phyloP scores from a whole-genome alignment of 2,888 invertebrate genomes.

The Torymus texanus region DNA sequence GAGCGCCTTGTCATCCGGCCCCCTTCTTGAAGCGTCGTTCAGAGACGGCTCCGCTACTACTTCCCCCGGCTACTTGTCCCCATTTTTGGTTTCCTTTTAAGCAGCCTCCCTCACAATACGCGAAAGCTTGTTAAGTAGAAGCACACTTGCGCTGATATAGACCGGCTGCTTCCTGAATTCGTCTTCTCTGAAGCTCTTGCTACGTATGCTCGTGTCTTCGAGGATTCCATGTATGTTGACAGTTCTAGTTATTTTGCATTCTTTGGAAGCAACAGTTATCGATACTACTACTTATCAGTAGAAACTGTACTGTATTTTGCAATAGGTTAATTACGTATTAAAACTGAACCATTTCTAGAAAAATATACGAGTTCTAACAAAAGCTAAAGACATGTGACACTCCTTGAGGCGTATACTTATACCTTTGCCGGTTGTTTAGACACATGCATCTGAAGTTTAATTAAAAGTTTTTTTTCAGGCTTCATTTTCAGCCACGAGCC shows the following conservation, averaged over 20 bases:
- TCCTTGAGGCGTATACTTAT: no score
- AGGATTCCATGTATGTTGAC: no score
- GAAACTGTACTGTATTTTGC: no score
- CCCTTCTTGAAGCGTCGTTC: conserved; percentile 55
- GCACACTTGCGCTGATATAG: conserved; percentile 66
- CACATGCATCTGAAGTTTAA: conserved; percentile 17
- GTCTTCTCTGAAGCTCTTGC: neutral
- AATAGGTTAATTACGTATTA: no score
- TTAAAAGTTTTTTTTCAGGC: conserved; percentile 41
- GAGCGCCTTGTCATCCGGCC: conserved; percentile 57
- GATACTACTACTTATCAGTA: no score
- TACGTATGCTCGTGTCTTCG: no score
- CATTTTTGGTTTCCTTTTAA: conserved; percentile 75
- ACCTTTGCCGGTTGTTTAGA: no score
- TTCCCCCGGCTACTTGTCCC: conserved; percentile 71
- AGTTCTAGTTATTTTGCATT: no score
- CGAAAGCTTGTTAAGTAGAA: conserved; percentile 74
- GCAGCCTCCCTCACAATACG: conserved; percentile 71
- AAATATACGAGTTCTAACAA: no score
- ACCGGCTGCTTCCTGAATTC: conserved; percentile 37
- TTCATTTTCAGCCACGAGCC: conserved; percentile 29
- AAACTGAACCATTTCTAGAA: no score
- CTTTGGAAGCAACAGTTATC: no score
- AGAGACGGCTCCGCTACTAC: conserved; percentile 48
- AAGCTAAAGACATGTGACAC: no score